Evolutionary conservation across 2,888 invertebrate genomes (phyloP), one percentile per base, ranked within the genome.

Genomic region (Polymixis lichenea): DNA sequence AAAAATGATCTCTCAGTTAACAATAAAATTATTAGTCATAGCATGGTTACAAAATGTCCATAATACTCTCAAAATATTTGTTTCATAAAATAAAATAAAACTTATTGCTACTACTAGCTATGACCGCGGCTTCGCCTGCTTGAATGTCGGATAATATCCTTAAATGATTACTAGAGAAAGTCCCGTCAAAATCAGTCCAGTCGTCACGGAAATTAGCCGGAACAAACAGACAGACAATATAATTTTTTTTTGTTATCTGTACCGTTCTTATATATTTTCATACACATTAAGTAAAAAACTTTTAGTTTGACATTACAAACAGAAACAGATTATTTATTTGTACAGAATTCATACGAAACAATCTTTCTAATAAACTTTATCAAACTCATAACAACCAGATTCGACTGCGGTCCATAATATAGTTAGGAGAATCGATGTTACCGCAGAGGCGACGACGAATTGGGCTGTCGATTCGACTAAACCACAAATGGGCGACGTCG

Each of bases 361-460:
- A 65, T 60, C 4, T 72, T 72, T 72, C 9, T 32, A 56, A 25
- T 7, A 53, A 77, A 62, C 19, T 61, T 72, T 55, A 17, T 61
- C 55, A 74, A 69, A 60, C 22, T 53, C 55, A 19, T 25, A 65
- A 68, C 15, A 25, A 32, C n/a, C 58, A 38, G 68, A 77, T 72
- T 81, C 61, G 13, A 62, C 70, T 62, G 80, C 19, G 79, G 72
- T 78, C 8, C 19, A 19, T 76, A 80, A 87, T 72, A 67, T 58
- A 55, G 83, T 83, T 84, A 86, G 64, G 28, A 13, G 75, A 85
- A 83, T 86, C 62, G 77, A 83, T 75, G 69, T 72, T 49, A 72
- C 82, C 84, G 75, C 84, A 84, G 78, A 78, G 64, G 71, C 74
- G 78, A 78, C 79, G 62, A 75, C 77, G 84, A 82, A 77, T 82